These are phyloP conservation scores for Zosterops hypoxanthus DNA, from an alignment of 2,113 vertebrate species.

Conservation along the genomic window DNA sequence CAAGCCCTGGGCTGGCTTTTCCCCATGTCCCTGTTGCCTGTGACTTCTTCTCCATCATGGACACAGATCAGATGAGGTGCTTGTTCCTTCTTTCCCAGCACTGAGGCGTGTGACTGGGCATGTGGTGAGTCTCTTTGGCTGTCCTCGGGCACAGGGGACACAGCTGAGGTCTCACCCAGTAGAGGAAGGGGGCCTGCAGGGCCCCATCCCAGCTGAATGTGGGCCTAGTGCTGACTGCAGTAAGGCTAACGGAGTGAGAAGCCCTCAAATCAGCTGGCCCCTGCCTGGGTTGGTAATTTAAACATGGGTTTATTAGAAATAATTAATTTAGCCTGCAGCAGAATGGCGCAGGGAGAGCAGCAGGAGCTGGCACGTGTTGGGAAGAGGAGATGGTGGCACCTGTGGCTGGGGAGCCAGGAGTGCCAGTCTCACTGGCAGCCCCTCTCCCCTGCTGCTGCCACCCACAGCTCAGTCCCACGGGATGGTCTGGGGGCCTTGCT, in stretches of 20 bases:
- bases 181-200: neutral
- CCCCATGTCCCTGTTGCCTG: neutral
- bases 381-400: neutral
- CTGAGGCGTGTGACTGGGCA: rapidly evolving
- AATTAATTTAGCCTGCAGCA: neutral
- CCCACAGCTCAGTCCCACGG: rapidly evolving
- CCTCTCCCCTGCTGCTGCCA: neutral
- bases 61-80: neutral
- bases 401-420: rapidly evolving
- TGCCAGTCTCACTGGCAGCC: rapidly evolving
- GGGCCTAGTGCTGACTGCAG: neutral
- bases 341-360: neutral
- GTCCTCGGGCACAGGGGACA: neutral
- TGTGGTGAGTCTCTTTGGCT: neutral
- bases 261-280: neutral
- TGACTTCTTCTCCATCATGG: neutral
- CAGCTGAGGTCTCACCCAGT: neutral
- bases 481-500: neutral
- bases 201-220: too few relatives aligned
- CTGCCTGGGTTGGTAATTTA: neutral
- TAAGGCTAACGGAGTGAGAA: neutral
- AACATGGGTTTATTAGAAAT: neutral
- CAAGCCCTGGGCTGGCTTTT: neutral
- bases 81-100: neutral
- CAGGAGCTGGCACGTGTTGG: neutral